Evolutionary conservation across 2,888 invertebrate species (phyloP), one percentile per base, ranked within the genome.

Genomic region (Drosophila nr. perissopoda): DNA sequence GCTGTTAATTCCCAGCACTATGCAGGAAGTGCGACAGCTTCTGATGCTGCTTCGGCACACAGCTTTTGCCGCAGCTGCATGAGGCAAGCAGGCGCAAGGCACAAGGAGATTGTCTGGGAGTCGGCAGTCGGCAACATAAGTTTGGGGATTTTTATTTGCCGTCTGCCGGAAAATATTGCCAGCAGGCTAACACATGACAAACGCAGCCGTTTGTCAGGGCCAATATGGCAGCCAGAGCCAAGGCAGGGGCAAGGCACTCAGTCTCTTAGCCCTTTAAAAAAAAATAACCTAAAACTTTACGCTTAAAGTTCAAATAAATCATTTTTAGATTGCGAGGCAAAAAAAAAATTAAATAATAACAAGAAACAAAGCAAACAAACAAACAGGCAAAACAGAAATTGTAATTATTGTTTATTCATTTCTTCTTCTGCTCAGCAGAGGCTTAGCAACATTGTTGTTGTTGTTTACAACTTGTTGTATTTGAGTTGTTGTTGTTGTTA

Each of bases 131-230:
- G 83, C 76, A 88, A 86, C 87, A 90, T 90, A 90, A 90, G 89
- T 87, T 87, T 90, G 75, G 82, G 89, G 89, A 90, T 90, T 87
- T 87, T 90, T 87, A 87, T 90, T 90, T 89, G 89, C 85, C 80
- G 76, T 89, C 88, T 84, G 89, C 71, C 76, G 70, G 74, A 84
- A 87, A 89, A 90, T 87, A 87, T 87, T 82, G 90, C 87, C 84
- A 66, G 74, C 70, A 90, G 90, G 88, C 88, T 78, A 87, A 89
- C 89, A 89, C 82, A 87, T 87, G 87, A 84, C 87, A 87, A 87
- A 90, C 89, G 88, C 88, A 90, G 87, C 89, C 88, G 90, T 87
- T 87, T 90, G 89, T 90, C 87, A 89, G 67, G 65, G 70, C 75
- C 79, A 74, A 81, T 79, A 74, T 78, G 79, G 64, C 64, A 64